Base-by-base conservation (phyloP, 1,140 invertebrate genomes). In the Camponotus floridanus region DNA sequence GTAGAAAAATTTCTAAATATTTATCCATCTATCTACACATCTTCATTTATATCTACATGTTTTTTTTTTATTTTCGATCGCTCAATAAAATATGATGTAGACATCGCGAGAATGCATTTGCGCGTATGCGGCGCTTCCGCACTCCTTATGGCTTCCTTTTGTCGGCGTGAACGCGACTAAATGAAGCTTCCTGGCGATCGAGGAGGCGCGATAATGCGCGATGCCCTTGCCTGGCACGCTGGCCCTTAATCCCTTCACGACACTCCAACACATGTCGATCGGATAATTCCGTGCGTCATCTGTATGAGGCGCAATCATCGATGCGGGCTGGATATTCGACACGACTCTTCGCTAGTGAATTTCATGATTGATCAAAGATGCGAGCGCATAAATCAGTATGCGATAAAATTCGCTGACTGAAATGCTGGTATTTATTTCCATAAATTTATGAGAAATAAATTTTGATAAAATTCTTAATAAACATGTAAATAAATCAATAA, bases 171-270 rank as follows among this genome's bases (percentile, higher is more conserved):
- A 21, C 39, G 83, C 78, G 87, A 81, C 80, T 89, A 90, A 90
- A 90, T 90, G 87, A 91, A 90, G 89, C 87, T 90, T 90, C 86
- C 88, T 88, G 89, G 85, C 87, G 45, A 15, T 67, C 73, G 61
- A 61, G 42, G 26, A 55, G 87, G 81, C 85, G 57, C 81, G 87
- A 87, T 90, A 90, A 90, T 90, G 68, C 86, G 68, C 39, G 83
- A 70, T 81, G 83, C 85, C 79, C 86, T 39, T 45, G 11, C 45
- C 55, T 42, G 21, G 18, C 70, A 73, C n/a, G n/a, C 74, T 36
- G 36, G 39, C 62, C 81, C 81, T 65, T 55, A 86, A 86, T 86
- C 85, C 45, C 68, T 84, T 84, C 55, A 31, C 36, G 85, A 86
- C 15, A 51, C 85, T 86, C 81, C 73, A 85, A 78, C 81, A 85